Evolutionary conservation across 1,140 invertebrate genomes (phyloP), one percentile per base, ranked within the genome.

Genomic region (Phocides pigmalion): DNA sequence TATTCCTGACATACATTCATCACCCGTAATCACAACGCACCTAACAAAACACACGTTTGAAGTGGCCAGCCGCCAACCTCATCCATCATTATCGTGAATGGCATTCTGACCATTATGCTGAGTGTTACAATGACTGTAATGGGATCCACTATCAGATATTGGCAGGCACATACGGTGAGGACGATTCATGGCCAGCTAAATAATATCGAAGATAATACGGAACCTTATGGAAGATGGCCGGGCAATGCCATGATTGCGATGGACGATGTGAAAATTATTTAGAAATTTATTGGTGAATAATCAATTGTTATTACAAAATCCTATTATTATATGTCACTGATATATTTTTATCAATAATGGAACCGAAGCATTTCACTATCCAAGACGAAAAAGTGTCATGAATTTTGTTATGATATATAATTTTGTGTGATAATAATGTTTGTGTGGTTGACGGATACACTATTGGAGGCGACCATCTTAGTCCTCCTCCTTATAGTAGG

Each of bases 21-120:
- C 56, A 59, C 42, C 16, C 56, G 16, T 47, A 59, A 59, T 47
- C 56, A 58, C 41, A 35, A 19, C 41, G 42, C 56, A 59, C 56
- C 56, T 59, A 59, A 59, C 56, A 59, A 59, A 59, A 59, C 56
- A 59, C 56, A 59, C 56, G 56, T 59, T 59, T 59, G 16, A 59
- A 59, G 68, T 74, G 72, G 74, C 74, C 53, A 41, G 17, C 64
- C 35, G 72, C 74, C 74, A 77, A 72, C 44, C 32, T 41, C 32
- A 68, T 74, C 67, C 63, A 68, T 77, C 72, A 74, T 72, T 74
- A 74, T 67, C 62, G 61, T 64, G 67, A 53, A 69, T 66, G 39
- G 66, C 61, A 70, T 68, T 71, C 66, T 67, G 54, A 67, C 66
- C 74, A 77, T 77, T 72, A 70, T 56, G 46, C 47, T 17, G 49